Evolutionary conservation across 2,797 vertebrate genomes (phyloP).

Genomic region (Liparis tanakae): DNA sequence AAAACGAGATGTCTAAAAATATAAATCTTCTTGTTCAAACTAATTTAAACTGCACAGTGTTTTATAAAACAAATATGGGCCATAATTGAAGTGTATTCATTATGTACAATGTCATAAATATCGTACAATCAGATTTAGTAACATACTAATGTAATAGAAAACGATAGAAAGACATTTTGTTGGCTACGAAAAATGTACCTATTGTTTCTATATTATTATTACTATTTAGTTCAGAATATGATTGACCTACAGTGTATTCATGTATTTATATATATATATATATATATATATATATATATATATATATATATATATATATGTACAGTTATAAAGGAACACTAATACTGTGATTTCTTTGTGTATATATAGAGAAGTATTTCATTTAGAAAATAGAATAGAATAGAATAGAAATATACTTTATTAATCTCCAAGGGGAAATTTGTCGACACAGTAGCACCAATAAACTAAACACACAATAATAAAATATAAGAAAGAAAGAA

Average conservation of each 20-base stretch:
- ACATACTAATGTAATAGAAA: not conserved
- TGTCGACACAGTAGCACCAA: no score
- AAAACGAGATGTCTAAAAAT: not conserved
- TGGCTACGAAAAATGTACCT: not conserved
- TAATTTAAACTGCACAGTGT: not conserved
- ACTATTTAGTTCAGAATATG: not conserved
- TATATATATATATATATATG: not conserved
- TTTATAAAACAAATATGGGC: not conserved
- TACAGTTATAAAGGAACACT: not conserved
- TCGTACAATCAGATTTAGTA: not conserved
- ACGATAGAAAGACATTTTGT: not conserved
- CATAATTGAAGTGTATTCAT: not conserved
- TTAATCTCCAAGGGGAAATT: no score
- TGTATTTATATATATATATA: not conserved
- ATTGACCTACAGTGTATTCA: not conserved
- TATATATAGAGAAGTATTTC: not conserved
- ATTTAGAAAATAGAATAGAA: no score
- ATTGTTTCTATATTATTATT: not conserved
- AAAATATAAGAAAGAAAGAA: no score
- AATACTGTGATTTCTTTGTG: not conserved
- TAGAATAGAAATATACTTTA: no score
- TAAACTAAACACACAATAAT: no score
- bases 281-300: not conserved
- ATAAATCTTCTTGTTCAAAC: not conserved
- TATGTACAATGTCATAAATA: not conserved